Conservation (phyloP, 2,797 vertebrate genomes). For the Agapornis canus region DNA sequence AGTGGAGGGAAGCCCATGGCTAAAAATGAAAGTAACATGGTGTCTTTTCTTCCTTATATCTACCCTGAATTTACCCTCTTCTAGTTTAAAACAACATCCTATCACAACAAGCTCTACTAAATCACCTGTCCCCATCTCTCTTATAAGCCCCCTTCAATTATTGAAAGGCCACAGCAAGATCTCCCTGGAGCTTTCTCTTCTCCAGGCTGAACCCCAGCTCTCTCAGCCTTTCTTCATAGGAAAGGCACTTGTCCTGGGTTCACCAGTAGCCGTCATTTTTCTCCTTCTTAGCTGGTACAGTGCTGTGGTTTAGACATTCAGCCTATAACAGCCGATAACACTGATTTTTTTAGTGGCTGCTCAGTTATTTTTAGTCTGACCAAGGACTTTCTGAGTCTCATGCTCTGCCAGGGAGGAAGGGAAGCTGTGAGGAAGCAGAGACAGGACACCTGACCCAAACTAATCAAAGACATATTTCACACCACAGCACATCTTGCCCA, state of each 20-base stretch:
- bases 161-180: background rate
- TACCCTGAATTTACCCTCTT: background rate
- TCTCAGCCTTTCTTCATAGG: background rate
- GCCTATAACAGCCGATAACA: no score
- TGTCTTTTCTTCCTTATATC: background rate
- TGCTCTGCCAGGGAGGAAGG: no score
- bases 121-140: background rate
- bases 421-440: no score
- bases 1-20: background rate
- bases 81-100: background rate
- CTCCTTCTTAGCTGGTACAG: background rate
- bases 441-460: no score
- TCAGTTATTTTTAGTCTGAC: no score
- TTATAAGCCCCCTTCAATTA: background rate
- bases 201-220: background rate
- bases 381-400: no score
- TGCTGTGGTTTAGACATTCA: background rate
- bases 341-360: no score
- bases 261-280: background rate
- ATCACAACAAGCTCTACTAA: rapidly evolving
- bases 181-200: background rate
- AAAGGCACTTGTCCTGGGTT: background rate
- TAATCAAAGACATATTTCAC: no score
- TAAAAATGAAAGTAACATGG: background rate
- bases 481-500: no score